Evolutionary conservation across 2,888 invertebrate species (phyloP).

Genomic region (Gasteruption jaculator): DNA sequence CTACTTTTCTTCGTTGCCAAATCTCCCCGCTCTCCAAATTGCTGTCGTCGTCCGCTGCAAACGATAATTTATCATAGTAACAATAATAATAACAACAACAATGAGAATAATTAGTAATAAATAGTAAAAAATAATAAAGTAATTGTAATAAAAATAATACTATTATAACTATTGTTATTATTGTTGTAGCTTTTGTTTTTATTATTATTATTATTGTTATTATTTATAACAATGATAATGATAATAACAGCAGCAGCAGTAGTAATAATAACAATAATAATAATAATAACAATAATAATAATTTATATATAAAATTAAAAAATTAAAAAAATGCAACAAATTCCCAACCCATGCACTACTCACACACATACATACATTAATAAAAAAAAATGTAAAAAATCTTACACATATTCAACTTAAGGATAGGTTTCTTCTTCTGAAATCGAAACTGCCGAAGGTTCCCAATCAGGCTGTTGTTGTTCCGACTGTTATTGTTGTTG

Average conservation of each 20-base stretch:
- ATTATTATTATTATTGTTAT: too few relatives aligned
- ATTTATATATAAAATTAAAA: not conserved
- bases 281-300: not conserved
- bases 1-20: conserved; percentile 34
- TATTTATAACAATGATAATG: too few relatives aligned
- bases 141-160: too few relatives aligned
- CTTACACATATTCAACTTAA: conserved; percentile 41
- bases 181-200: too few relatives aligned
- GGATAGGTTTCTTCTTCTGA: conserved; percentile 60
- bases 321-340: not conserved
- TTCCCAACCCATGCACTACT: not conserved
- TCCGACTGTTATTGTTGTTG: too few relatives aligned
- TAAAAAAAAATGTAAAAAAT: conserved; percentile 6
- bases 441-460: conserved; percentile 67
- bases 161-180: too few relatives aligned
- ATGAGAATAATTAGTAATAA: conserved; percentile 6
- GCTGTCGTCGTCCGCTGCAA: conserved; percentile 47
- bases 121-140: not conserved
- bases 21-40: conserved; percentile 34
- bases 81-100: conserved; percentile 11
- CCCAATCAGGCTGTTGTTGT: conserved; percentile 59
- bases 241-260: too few relatives aligned
- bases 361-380: not conserved
- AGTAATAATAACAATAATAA: not conserved
- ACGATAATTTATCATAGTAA: conserved; percentile 6